phyloP scores from a whole-genome alignment of 2,888 invertebrate species.

The Aquatica leii region DNA sequence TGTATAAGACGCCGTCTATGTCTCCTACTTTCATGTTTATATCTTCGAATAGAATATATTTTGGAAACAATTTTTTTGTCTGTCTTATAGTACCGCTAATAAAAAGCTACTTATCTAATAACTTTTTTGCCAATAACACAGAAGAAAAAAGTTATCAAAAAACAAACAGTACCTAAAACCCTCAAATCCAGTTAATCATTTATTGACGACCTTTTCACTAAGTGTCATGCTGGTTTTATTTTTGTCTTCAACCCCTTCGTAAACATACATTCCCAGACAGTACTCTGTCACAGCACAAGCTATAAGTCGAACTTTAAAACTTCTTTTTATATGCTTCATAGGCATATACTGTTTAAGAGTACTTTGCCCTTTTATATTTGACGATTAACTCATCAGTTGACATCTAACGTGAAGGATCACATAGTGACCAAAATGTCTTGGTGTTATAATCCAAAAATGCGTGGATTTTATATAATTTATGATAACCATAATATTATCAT shows the following conservation, averaged over 20 bases:
- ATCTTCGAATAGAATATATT: conserved; percentile 2
- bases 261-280: too few relatives aligned
- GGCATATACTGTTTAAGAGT: too few relatives aligned
- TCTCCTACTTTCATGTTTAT: not conserved
- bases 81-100: conserved; percentile 9
- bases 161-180: conserved; percentile 3
- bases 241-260: conserved; percentile 36
- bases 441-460: not conserved
- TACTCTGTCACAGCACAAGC: too few relatives aligned
- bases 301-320: conserved; percentile 39
- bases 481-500: conserved; percentile 19
- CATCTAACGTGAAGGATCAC: conserved; percentile 8
- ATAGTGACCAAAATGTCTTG: conserved; percentile 9
- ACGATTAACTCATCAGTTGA: conserved; percentile 22
- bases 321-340: conserved; percentile 20
- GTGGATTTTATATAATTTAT: conserved; percentile 30
- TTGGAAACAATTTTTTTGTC: not conserved
- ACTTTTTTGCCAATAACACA: not conserved
- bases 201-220: conserved; percentile 19
- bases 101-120: not conserved
- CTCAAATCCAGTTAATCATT: not conserved
- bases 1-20: not conserved
- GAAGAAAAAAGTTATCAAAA: conserved; percentile 1
- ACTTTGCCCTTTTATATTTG: conserved; percentile 19
- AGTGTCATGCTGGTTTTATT: conserved; percentile 24